phyloP scores from a whole-genome alignment of 1,140 invertebrate species.

The Papilio glaucus region DNA sequence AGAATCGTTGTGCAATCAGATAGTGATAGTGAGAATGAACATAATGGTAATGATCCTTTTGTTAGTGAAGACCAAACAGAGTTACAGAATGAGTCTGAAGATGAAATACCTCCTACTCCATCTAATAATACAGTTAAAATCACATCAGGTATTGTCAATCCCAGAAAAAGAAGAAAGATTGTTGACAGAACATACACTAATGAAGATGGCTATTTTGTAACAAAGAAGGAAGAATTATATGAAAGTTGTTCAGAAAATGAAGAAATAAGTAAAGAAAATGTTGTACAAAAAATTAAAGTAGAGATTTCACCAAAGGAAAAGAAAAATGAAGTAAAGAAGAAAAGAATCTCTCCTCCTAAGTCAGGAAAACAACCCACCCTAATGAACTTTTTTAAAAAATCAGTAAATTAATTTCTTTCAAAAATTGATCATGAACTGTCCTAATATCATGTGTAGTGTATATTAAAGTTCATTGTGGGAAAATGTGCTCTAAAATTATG shows the following conservation, averaged over 20 bases:
- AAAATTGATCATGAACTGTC: conserved; percentile 34
- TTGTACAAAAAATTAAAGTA: conserved; percentile 48
- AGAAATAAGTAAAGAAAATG: conserved; percentile 47
- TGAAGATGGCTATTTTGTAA: conserved; percentile 77
- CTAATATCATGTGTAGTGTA: neutral
- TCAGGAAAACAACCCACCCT: conserved; percentile 73
- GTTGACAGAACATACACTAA: conserved; percentile 76
- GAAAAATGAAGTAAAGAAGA: conserved; percentile 52
- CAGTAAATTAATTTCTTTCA: conserved; percentile 40
- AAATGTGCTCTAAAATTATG: neutral
- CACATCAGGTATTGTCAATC: conserved; percentile 71
- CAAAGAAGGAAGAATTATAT: conserved; percentile 76
- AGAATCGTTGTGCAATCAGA: conserved; percentile 72
- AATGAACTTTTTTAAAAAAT: conserved; percentile 75
- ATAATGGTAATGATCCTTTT: conserved; percentile 66
- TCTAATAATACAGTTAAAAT: conserved; percentile 67
- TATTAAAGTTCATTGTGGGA: neutral
- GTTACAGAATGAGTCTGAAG: conserved; percentile 62
- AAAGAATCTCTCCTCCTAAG: conserved; percentile 68
- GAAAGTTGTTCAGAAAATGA: conserved; percentile 77
- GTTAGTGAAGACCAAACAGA: conserved; percentile 46
- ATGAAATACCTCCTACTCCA: conserved; percentile 79
- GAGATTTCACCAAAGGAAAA: conserved; percentile 59
- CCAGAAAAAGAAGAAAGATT: conserved; percentile 74
- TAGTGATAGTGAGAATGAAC: conserved; percentile 74